Percentiles rank a stretch among this genome's conserved stretches.
These are phyloP conservation scores for Vulpes lagopus DNA, from an alignment of 2,113 vertebrate species.

Conservation along the genomic window DNA sequence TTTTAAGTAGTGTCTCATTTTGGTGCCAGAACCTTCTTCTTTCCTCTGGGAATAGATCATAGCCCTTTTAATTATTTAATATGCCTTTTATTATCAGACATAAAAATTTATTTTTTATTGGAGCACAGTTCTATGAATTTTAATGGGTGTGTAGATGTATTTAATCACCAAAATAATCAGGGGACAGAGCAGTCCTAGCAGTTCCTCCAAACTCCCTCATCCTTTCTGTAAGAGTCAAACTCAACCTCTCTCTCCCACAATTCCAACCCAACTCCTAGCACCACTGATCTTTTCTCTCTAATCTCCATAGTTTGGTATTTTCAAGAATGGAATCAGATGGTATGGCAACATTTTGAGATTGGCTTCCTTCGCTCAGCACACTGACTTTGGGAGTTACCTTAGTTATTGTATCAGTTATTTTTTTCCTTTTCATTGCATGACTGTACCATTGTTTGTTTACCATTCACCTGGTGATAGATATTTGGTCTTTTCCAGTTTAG, in stretches of 20 bases:
- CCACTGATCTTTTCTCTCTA: background rate
- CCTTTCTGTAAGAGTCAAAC: background rate
- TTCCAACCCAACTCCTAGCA: background rate
- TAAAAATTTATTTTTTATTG: background rate
- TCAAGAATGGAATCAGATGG: background rate
- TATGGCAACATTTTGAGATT: background rate
- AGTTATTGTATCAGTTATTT: background rate
- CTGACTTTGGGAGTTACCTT: background rate
- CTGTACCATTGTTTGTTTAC: background rate
- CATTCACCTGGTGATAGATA: background rate
- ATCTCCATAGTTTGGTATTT: background rate
- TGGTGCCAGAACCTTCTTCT: background rate
- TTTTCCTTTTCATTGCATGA: background rate
- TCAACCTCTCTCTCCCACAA: accelerated
- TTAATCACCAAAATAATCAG: background rate
- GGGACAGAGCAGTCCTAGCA: background rate
- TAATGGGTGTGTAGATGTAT: background rate
- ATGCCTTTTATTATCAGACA: background rate
- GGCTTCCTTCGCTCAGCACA: background rate
- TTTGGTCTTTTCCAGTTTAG: background rate
- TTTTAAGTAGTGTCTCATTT: background rate
- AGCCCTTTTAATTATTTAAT: background rate
- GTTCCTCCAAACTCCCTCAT: background rate
- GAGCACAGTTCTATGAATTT: background rate
- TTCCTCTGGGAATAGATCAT: conserved; percentile 1